phyloP scores from a whole-genome alignment of 2,113 vertebrate genomes.

The Maccullochella peelii region DNA sequence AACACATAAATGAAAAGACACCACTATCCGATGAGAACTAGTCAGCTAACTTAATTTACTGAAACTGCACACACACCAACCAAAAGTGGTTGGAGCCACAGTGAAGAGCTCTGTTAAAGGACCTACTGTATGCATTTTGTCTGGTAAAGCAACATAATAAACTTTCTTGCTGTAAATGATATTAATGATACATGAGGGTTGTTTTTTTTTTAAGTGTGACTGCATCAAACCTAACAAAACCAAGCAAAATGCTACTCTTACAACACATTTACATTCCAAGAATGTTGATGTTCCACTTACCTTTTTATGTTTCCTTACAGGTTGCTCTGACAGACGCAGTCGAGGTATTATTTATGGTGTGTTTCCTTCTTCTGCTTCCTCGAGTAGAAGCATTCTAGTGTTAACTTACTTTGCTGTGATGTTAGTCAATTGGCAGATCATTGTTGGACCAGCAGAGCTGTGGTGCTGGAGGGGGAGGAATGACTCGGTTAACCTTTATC shows the following conservation, averaged over 20 bases:
- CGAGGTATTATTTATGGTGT: background rate
- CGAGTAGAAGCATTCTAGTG: background rate
- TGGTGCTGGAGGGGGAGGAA: background rate
- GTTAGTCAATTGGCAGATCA: background rate
- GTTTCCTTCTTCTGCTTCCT: background rate
- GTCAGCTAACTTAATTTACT: constrained; percentile 62
- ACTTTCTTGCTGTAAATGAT: background rate
- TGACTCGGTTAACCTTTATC: background rate
- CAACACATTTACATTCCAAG: background rate
- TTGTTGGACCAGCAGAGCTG: background rate
- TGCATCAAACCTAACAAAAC: background rate
- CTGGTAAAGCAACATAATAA: background rate
- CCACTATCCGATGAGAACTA: constrained; percentile 62
- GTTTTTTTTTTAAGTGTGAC: too few relatives aligned
- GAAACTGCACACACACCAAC: constrained; percentile 32
- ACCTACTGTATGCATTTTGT: background rate
- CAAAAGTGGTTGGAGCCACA: background rate
- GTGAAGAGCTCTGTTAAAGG: background rate
- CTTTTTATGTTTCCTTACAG: background rate
- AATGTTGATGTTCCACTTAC: background rate
- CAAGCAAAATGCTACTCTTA: background rate
- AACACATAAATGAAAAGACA: constrained; percentile 26
- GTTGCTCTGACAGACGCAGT: background rate
- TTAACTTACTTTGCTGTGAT: background rate
- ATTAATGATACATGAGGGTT: too few relatives aligned